phyloP scores from a whole-genome alignment of 2,888 invertebrate species.

The Sarcophaga subvicina region DNA sequence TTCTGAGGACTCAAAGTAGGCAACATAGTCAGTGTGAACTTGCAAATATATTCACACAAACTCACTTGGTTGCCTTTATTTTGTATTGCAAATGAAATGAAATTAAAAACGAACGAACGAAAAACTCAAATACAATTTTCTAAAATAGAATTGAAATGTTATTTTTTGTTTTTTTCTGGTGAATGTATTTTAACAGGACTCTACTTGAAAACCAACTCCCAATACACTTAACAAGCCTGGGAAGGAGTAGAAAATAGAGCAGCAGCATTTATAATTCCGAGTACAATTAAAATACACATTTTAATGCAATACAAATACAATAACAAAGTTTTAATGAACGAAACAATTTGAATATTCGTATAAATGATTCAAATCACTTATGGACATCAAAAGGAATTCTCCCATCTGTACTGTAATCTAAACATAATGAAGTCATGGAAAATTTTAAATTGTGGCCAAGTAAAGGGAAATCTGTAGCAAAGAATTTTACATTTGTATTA shows the following conservation, averaged over 20 bases:
- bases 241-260: neutral
- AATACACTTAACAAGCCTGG: slow-evolving; percentile 43
- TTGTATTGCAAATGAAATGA: slow-evolving; percentile 45
- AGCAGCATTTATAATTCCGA: slow-evolving; percentile 16
- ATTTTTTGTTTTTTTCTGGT: neutral
- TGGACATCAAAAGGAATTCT: neutral
- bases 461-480: neutral
- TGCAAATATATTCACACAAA: neutral
- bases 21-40: slow-evolving; percentile 3
- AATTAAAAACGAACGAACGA: slow-evolving; percentile 47
- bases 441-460: neutral
- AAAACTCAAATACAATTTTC: slow-evolving; percentile 38
- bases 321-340: slow-evolving; percentile 15
- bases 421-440: neutral
- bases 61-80: neutral
- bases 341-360: neutral
- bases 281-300: slow-evolving; percentile 5
- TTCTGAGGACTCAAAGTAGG: slow-evolving; percentile 35
- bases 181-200: slow-evolving; percentile 6
- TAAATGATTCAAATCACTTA: neutral
- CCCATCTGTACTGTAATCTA: neutral
- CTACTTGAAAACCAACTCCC: slow-evolving; percentile 33
- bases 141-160: slow-evolving; percentile 49
- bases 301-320: slow-evolving; percentile 1
- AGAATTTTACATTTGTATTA: neutral